phyloP scores from a whole-genome alignment of 2,113 vertebrate genomes.

The Gallinago media region DNA sequence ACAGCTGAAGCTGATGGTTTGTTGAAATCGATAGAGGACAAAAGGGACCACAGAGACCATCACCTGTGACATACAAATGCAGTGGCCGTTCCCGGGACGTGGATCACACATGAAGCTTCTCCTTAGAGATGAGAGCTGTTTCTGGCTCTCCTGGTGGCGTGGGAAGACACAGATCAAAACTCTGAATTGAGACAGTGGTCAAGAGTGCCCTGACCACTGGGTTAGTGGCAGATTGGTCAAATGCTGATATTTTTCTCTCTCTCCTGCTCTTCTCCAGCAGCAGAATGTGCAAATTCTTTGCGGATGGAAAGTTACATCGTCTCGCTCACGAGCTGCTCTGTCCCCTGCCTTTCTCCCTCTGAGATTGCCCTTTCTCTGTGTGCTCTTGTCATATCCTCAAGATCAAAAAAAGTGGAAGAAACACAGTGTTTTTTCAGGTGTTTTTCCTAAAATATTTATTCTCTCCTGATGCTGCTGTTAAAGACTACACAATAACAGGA shows the following conservation, averaged over 20 bases:
- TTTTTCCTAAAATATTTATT: slow-evolving; percentile 1
- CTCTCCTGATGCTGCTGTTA: neutral
- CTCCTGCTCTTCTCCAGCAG: neutral
- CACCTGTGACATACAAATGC: neutral
- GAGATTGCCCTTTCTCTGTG: slow-evolving; percentile 22
- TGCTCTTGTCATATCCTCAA: neutral
- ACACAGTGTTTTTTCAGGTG: neutral
- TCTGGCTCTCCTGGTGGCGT: neutral
- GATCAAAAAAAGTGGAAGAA: neutral
- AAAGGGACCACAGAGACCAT: neutral
- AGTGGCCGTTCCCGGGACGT: neutral
- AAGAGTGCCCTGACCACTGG: neutral
- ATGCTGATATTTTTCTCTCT: neutral
- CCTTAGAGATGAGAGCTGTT: neutral
- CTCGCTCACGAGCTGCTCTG: neutral
- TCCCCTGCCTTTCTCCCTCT: neutral
- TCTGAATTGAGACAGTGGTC: neutral
- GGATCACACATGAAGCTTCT: neutral
- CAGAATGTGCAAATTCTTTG: neutral
- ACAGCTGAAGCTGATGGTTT: neutral
- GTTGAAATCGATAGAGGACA: neutral
- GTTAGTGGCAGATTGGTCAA: neutral
- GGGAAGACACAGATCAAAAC: neutral
- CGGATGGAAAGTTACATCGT: neutral
- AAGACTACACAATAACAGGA: neutral